Evolutionary conservation across 1,140 invertebrate genomes (phyloP).

Genomic region (Nylanderia fulva): DNA sequence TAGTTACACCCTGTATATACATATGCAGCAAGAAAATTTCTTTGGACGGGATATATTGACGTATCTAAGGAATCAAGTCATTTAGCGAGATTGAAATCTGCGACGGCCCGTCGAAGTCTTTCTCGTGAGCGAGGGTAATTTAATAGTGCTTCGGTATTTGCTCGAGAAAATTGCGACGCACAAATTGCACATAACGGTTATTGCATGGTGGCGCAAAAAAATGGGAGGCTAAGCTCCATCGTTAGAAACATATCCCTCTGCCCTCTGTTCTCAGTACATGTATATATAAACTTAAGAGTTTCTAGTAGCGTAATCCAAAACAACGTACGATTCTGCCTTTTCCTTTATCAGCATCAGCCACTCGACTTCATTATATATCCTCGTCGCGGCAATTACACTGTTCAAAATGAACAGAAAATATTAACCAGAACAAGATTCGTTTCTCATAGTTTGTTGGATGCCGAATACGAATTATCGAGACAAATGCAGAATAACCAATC

Average conservation of each 20-base stretch:
- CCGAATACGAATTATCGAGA: too few species aligned
- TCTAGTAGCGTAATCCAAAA: neutral
- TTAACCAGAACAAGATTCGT: too few species aligned
- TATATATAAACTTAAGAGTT: neutral
- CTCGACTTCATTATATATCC: neutral
- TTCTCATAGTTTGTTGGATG: too few species aligned
- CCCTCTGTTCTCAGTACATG: too few species aligned
- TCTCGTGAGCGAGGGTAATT: slow-evolving; percentile 40
- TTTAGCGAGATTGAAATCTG: slow-evolving; percentile 27
- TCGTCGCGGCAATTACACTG: too few species aligned
- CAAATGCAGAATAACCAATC: too few species aligned
- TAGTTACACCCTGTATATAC: too few species aligned
- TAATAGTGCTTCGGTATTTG: slow-evolving; percentile 28
- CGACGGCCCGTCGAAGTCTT: slow-evolving; percentile 44
- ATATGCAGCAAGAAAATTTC: neutral
- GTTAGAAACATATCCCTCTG: neutral
- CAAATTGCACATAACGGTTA: slow-evolving; percentile 57
- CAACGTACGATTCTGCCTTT: neutral
- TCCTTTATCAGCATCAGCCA: too few species aligned
- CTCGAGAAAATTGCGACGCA: slow-evolving; percentile 52
- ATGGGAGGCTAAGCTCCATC: neutral
- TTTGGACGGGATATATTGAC: slow-evolving; percentile 9
- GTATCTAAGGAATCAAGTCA: slow-evolving; percentile 18
- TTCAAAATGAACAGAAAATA: too few species aligned
- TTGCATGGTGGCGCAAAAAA: slow-evolving; percentile 36